phyloP scores from a whole-genome alignment of 2,797 vertebrate species.

The Halcyon smyrnensis region DNA sequence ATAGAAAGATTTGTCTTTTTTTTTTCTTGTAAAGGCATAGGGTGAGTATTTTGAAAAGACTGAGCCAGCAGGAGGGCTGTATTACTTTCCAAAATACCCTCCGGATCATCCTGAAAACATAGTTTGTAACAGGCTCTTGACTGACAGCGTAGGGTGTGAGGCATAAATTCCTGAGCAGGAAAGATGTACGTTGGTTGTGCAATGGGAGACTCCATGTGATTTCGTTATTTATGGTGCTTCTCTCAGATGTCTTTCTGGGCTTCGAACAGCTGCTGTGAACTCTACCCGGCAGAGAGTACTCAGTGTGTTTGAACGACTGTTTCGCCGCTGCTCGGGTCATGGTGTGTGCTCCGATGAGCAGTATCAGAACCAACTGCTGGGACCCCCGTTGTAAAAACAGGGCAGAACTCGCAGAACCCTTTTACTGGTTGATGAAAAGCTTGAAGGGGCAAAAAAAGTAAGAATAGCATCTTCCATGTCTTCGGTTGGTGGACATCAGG shows the following conservation, averaged over 20 bases:
- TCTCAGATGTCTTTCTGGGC: constrained; percentile 73
- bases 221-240: constrained; percentile 74
- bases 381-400: neutral
- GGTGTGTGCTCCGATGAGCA: neutral
- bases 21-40: neutral
- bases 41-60: constrained; percentile 9
- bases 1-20: neutral
- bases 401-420: neutral
- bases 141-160: constrained; percentile 51
- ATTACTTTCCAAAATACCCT: constrained; percentile 48
- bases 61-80: neutral
- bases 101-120: constrained; percentile 35
- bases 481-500: neutral
- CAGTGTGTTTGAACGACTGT: neutral
- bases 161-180: constrained; percentile 43
- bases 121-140: constrained; percentile 30
- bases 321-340: constrained; percentile 5
- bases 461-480: neutral
- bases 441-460: neutral
- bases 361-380: neutral
- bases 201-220: constrained; percentile 67
- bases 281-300: constrained; percentile 18
- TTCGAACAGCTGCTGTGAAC: constrained; percentile 72
- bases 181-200: constrained; percentile 59
- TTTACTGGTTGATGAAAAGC: neutral